Evolutionary conservation across 1,140 invertebrate species (phyloP), one percentile per base, ranked within the genome.

Genomic region (Heliconius hewitsoni): DNA sequence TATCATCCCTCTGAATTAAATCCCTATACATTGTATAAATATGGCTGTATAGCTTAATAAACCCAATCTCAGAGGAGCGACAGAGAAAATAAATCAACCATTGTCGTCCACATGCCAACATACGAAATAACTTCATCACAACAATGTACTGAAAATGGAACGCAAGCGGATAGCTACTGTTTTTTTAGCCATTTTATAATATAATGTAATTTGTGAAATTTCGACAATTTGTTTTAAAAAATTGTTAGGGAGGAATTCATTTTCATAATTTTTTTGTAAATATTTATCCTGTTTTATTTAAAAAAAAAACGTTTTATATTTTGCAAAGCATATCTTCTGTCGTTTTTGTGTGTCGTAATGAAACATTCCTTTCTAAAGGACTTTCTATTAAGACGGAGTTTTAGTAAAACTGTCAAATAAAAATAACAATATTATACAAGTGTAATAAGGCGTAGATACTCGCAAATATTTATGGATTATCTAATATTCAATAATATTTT

Each of bases 81-180:
- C 60, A 66, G 50, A 13, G 34, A 57, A 57, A 74, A 74, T 74
- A 74, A 74, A 74, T 74, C 39, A 60, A 37, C 27, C 30, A 74
- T 74, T 57, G 73, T 74, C 37, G 30, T 57, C 73, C 52, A 74
- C 73, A 42, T n/a, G 1, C 39, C 74, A 50, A 66, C 37, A 75
- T 60, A 42, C 74, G 55, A 34, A 75, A 75, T 60, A 66, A 75
- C 37, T 75, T 75, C 74, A 75, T 75, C 55, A 75, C 74, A 75
- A 66, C 55, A 75, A 75, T 75, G 74, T 60, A 27, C 74, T 34
- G 55, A 75, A 75, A 75, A 75, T 75, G 52, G 74, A 75, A 66
- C n/a, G n/a, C 39, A 27, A 75, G n/a, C 13, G 60, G 37, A 55
- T 60, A 39, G 37, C 55, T 60, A 60, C 34, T 55, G 46, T 75